phyloP scores from a whole-genome alignment of 2,888 invertebrate genomes.

The Synanthedon vespiformis region DNA sequence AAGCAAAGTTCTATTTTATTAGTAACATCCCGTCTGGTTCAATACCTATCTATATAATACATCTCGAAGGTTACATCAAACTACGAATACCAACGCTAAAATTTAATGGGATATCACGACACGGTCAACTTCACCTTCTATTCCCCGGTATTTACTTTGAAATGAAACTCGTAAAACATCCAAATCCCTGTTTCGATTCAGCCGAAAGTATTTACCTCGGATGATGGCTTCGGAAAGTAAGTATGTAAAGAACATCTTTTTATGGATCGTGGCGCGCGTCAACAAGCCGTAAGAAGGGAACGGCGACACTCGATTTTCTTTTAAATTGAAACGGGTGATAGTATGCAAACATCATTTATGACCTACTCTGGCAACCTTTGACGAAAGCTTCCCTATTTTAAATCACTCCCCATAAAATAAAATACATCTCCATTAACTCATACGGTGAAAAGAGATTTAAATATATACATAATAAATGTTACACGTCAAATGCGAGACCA shows the following conservation, averaged over 20 bases:
- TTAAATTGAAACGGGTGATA: not conserved
- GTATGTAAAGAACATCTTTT: slow-evolving; percentile 9
- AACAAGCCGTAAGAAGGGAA: not conserved
- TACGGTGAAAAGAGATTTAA: too few relatives aligned
- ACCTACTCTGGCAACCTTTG: not conserved
- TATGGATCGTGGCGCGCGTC: slow-evolving; percentile 4
- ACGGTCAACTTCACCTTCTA: slow-evolving; percentile 1
- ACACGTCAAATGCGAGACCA: too few relatives aligned
- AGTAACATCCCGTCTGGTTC: too few relatives aligned
- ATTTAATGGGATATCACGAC: slow-evolving; percentile 16
- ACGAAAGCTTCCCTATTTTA: too few relatives aligned
- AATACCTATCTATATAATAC: too few relatives aligned
- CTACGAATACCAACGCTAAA: slow-evolving; percentile 5
- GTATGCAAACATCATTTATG: not conserved
- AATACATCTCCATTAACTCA: too few relatives aligned
- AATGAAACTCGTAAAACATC: slow-evolving; percentile 16
- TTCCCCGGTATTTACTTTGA: slow-evolving; percentile 8
- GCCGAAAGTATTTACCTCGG: slow-evolving; percentile 12
- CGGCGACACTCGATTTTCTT: not conserved
- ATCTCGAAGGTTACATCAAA: too few relatives aligned
- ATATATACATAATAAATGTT: too few relatives aligned
- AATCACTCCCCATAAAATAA: too few relatives aligned
- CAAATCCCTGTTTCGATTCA: slow-evolving; percentile 13
- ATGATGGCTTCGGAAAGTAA: slow-evolving; percentile 9
- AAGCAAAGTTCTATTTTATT: too few relatives aligned